Evolutionary conservation across 2,113 vertebrate species (phyloP), one percentile per base, ranked within the genome.

Genomic region (Megalops atlanticus): DNA sequence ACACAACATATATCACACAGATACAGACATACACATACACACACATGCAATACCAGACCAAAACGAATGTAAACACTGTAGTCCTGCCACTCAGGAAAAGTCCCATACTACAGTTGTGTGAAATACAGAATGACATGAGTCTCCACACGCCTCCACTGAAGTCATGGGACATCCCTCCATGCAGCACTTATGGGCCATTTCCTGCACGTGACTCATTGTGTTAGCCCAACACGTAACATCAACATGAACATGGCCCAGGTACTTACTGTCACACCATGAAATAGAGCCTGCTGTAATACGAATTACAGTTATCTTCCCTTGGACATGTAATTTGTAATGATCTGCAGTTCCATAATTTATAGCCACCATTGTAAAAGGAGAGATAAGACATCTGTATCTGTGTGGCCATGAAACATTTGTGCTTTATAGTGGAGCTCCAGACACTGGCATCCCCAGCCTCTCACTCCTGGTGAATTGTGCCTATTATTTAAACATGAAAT

Each of bases 401-500:
- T 77, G 81, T 72, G 45, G 71, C 69, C 68, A 74, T 79, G 84
- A 85, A 78, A 85, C 77, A 79, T 49, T 83, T 80, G 87, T 81
- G 40, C 82, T 81, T 85, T 81, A 85, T 87, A 54, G 33, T 69
- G 3, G 0, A 58, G 76, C 81, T 76, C 85, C 85, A 84, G 84
- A 88, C 75, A 83, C 76, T 70, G 77, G 71, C 52, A 74, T 86
- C 80, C 31, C 83, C 85, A 82, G 81, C 27, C 74, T 83, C 85
- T 83, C 40, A 68, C 79, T 79, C 79, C 80, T 40, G 69, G 54
- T 88, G 86, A 89, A 90, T 86, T 86, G 83, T 69, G 84, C 81
- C 79, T 78, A 85, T 90, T 85, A 84, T 87, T 88, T 87, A 88
- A 85, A 81, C 87, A 78, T 74, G 80, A 81, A 85, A 86, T 85